Evolutionary conservation across 2,888 invertebrate genomes (phyloP).

Genomic region (Blera fallax): DNA sequence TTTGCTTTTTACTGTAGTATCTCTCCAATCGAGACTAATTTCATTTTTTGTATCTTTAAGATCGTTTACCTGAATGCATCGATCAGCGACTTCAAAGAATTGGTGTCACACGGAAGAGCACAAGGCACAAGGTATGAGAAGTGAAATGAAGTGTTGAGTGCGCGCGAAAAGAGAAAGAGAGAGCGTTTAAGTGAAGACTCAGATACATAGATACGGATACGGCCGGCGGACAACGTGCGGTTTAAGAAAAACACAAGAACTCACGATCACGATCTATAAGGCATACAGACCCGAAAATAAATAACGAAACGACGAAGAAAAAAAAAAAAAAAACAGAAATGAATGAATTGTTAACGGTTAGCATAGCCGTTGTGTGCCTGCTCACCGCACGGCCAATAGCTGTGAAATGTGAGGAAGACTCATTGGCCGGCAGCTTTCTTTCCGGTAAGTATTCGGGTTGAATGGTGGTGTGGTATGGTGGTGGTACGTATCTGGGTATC

Average conservation of each 20-base stretch:
- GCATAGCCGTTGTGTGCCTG: slow-evolving; percentile 72
- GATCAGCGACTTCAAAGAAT: slow-evolving; percentile 47
- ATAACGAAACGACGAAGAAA: slow-evolving; percentile 10
- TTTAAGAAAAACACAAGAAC: slow-evolving; percentile 53
- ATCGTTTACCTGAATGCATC: slow-evolving; percentile 57
- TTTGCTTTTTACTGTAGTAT: not conserved
- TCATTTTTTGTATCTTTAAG: slow-evolving; percentile 52
- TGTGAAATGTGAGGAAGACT: slow-evolving; percentile 85
- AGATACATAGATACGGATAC: slow-evolving; percentile 7
- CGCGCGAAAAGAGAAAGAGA: slow-evolving; percentile 45
- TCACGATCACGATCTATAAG: slow-evolving; percentile 41
- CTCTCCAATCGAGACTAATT: slow-evolving; percentile 44
- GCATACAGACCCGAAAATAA: slow-evolving; percentile 39
- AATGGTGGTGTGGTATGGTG: slow-evolving; percentile 43
- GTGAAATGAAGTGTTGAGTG: slow-evolving; percentile 69
- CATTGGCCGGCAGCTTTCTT: slow-evolving; percentile 90
- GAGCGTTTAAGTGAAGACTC: slow-evolving; percentile 16
- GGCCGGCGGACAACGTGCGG: no score
- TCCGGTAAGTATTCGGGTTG: slow-evolving; percentile 85
- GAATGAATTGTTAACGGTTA: slow-evolving; percentile 73
- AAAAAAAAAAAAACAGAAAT: slow-evolving; percentile 62
- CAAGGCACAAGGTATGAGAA: slow-evolving; percentile 3
- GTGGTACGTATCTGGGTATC: slow-evolving; percentile 48
- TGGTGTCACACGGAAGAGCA: slow-evolving; percentile 53
- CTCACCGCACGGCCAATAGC: slow-evolving; percentile 52